phyloP scores from a whole-genome alignment of 2,888 invertebrate species.

The Dichetophora obliterata region DNA sequence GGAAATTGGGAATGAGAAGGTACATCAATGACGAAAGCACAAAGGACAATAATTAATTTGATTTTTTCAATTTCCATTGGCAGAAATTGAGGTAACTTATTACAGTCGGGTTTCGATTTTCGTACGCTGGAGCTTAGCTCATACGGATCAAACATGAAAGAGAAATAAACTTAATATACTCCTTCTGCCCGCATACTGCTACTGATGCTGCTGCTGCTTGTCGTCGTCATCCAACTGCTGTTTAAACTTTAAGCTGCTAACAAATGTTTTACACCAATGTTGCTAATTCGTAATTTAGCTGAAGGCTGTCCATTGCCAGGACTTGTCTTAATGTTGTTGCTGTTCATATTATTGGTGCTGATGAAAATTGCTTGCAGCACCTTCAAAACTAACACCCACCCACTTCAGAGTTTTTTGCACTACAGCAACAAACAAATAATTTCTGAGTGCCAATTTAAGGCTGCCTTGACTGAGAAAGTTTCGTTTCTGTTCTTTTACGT shows the following conservation, averaged over 20 bases:
- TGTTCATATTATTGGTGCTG: conserved; percentile 1
- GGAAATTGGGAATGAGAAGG: not conserved
- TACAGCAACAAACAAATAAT: not conserved
- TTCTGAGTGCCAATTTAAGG: not conserved
- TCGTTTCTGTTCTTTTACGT: not conserved
- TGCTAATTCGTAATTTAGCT: conserved; percentile 10
- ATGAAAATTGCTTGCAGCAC: not conserved
- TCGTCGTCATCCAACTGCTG: not conserved
- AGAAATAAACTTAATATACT: too few relatives aligned
- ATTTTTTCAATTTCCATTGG: conserved; percentile 37
- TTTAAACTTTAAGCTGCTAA: not conserved
- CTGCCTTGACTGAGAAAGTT: not conserved
- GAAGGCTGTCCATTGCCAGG: not conserved
- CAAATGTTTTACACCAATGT: conserved; percentile 6
- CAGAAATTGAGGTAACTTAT: not conserved
- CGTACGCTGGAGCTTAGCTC: too few relatives aligned
- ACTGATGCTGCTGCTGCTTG: too few relatives aligned
- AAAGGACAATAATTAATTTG: conserved; percentile 38
- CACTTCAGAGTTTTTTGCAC: conserved; percentile 23
- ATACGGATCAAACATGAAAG: too few relatives aligned
- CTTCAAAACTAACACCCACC: conserved; percentile 25
- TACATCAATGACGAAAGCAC: not conserved
- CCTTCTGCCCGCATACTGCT: too few relatives aligned
- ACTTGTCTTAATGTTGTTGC: conserved; percentile 1
- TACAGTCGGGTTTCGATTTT: not conserved